phyloP scores from a whole-genome alignment of 2,113 vertebrate genomes.

The Alethe diademata region DNA sequence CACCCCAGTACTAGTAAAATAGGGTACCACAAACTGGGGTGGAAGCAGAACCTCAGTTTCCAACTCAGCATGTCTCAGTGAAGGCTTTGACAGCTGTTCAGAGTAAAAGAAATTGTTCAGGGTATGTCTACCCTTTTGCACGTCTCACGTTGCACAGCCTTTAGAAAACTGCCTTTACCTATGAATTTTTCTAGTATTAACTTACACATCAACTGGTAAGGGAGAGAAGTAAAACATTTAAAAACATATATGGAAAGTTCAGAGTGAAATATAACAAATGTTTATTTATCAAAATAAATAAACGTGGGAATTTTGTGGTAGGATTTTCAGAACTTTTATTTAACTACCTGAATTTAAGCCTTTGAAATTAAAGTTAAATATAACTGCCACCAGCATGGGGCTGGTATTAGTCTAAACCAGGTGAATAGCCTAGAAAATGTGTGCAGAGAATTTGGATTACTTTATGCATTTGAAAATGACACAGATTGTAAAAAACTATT shows the following conservation, averaged over 20 bases:
- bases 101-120: not conserved
- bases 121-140: not conserved
- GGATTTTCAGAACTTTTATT: conserved; percentile 16
- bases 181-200: not conserved
- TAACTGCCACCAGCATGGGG: not conserved
- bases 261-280: not conserved
- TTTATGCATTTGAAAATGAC: not conserved
- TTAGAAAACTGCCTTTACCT: not conserved
- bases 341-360: conserved; percentile 20
- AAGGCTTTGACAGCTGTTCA: not conserved
- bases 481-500: not conserved
- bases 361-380: conserved; percentile 54
- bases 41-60: not conserved
- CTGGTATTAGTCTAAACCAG: not conserved
- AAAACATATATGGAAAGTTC: not conserved
- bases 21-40: not conserved
- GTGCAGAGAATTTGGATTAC: not conserved
- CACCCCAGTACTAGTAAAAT: not conserved
- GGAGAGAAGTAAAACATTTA: not conserved
- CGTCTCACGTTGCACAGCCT: rapidly evolving
- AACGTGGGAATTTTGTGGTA: not conserved
- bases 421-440: not conserved
- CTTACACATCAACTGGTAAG: not conserved
- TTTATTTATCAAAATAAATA: not conserved
- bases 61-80: not conserved